Evolutionary conservation across 2,113 vertebrate species (phyloP), one percentile per base, ranked within the genome.

Genomic region (Chaetura pelagica): DNA sequence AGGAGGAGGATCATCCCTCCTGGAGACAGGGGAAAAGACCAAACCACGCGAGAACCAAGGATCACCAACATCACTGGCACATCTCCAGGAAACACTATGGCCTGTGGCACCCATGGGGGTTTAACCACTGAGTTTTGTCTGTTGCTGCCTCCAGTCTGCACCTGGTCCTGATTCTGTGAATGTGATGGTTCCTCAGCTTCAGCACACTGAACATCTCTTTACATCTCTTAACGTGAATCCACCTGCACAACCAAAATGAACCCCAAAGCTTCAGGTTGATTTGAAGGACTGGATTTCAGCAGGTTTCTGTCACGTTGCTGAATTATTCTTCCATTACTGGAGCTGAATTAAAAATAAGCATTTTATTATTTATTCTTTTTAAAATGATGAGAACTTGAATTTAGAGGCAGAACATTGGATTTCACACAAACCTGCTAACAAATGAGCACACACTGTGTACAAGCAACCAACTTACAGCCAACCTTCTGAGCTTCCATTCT

Each of bases 31-130:
- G 13, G 1, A 10, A 11, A 40, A 13, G 17, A 11, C 6, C 13
- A 48, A 48, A 22, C 40, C 40, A 14, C 27, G 4, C 0, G 4
- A 42, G 18, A 7, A 49, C 24, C 9, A 19, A 14, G 58, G 64
- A 27, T 4, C 40, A 6, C 8, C 19, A 6, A 2, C 34, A 6
- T 1, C 1, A 29, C 7, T 0, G 30, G 51, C 10, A 3, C 12
- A 1, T 24, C 7, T 9, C 4, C 10, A 15, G 54, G 34, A 15
- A 24, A 5, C 7, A 0, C 62, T 4, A 0, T 6, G 26, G 30
- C 80, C 67, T 13, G 38, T 1, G 13, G 66, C 52, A 12, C 27
- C 19, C 26, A 3, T 3, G 1, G 18, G 35, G 9, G 15, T 12
- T 44, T 13, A 11, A 16, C 44, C 46, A 5, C 35, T 52, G n/a